Base-by-base conservation (phyloP, 2,888 invertebrate genomes). In the Temnothorax ravouxi region DNA sequence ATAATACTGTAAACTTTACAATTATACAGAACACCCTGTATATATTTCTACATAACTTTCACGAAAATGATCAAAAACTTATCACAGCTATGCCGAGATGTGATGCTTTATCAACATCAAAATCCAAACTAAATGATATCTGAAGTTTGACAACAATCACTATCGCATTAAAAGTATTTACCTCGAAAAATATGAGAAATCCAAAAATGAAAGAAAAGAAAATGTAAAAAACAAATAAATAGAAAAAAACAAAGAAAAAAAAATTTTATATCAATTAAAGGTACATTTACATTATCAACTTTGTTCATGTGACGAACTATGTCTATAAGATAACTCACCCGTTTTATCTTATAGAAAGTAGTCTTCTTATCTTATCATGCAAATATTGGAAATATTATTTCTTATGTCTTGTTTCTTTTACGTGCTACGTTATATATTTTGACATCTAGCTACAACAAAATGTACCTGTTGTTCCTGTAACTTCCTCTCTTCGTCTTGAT, bases 401-500 rank as follows among this genome's bases (percentile, higher is more conserved):
- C 21, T 44, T 41, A 54, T 54, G 5, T 3, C 13, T 44, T 25
- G 44, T 44, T 15, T 5, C 21, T 67, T 61, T 47, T 67, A 47
- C 5, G 9, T 15, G 1, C 9, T 9, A 1, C 1, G 5, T 18
- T 62, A 25, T 21, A 38, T 69, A 69, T 50, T 47, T 47, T 6
- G 2, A 50, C n/a, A n/a, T 29, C 6, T 15, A 54, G 1, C 6
- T 54, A 21, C 18, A 61, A 64, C n/a, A 47, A 38, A 21, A 67
- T 66, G 38, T 86, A 95, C 95, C 88, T 92, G 92, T 62, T 92
- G 93, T 83, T 94, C 94, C 67, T 93, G 93, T 86, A 92, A 91
- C 86, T 94, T 94, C 85, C 95, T 94, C 54, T 95, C 95, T 71
- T 95, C 95, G 69, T 96, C 96, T 34, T 34, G 34, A 71, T 96